Evolutionary conservation across 2,888 invertebrate genomes (phyloP).

Genomic region (Amorpha juglandis): DNA sequence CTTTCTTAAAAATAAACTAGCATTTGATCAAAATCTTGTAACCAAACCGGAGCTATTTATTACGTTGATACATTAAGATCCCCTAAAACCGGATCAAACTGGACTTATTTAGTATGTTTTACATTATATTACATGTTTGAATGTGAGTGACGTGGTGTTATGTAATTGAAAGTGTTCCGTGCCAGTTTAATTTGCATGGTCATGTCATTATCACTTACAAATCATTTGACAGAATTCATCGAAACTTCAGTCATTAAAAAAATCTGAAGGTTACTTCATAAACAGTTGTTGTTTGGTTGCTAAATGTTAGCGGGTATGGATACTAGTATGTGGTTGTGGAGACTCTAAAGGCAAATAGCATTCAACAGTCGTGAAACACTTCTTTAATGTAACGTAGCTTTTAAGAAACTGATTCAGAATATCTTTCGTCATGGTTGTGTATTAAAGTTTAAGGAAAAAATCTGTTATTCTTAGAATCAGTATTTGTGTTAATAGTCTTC

Average conservation of each 20-base stretch:
- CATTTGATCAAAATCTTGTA: not conserved
- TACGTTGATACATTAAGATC: not conserved
- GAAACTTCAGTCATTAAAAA: constrained; percentile 25
- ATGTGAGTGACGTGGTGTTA: constrained; percentile 33
- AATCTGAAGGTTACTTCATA: constrained; percentile 23
- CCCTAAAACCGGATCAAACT: constrained; percentile 5
- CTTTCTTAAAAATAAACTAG: not conserved
- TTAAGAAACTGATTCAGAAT: constrained; percentile 30
- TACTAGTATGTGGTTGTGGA: constrained; percentile 5
- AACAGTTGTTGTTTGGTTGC: constrained; percentile 24
- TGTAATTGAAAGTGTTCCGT: constrained; percentile 50
- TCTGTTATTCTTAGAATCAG: too few relatives aligned
- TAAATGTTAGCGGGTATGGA: constrained; percentile 26
- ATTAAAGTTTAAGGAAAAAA: not conserved
- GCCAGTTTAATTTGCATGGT: constrained; percentile 53
- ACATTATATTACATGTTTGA: constrained; percentile 25
- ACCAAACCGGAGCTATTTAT: constrained; percentile 8
- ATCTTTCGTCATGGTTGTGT: not conserved
- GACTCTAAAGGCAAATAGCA: constrained; percentile 32
- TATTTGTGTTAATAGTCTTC: too few relatives aligned
- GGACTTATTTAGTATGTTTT: constrained; percentile 8
- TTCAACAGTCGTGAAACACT: constrained; percentile 35
- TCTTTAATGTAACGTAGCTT: constrained; percentile 32
- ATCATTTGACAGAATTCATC: constrained; percentile 29
- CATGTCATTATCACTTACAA: constrained; percentile 46